Evolutionary conservation across 2,113 vertebrate genomes (phyloP).

Genomic region (Glareola pratincola): DNA sequence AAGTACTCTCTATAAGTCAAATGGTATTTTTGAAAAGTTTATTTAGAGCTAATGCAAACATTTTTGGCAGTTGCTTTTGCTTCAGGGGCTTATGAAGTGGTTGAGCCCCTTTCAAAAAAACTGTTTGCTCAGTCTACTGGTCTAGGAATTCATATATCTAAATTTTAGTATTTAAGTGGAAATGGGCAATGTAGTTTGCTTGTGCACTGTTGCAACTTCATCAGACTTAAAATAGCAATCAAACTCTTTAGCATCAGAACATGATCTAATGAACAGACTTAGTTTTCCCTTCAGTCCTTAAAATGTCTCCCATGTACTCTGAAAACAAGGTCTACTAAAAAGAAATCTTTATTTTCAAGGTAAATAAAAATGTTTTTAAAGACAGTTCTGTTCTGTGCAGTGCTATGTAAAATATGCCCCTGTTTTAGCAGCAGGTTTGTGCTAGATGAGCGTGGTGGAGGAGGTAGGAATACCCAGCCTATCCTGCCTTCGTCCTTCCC

Average conservation of each 20-base stretch:
- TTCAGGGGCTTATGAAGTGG: background rate
- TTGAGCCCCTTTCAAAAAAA: background rate
- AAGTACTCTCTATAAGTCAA: background rate
- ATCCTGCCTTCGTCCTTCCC: background rate
- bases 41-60: background rate
- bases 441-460: background rate
- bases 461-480: fast-evolving
- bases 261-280: background rate
- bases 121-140: background rate
- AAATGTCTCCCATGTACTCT: background rate
- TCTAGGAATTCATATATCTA: background rate
- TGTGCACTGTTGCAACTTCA: background rate
- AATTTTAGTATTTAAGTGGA: background rate
- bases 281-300: background rate
- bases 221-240: background rate
- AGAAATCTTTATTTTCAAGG: background rate
- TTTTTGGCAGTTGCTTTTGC: background rate
- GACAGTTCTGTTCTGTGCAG: fast-evolving
- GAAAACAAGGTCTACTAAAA: background rate
- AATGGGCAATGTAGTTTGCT: background rate
- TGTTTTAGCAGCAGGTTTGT: background rate
- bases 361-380: background rate
- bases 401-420: background rate
- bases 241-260: background rate
- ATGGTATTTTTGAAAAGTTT: background rate